Evolutionary conservation across 2,797 vertebrate species (phyloP), one percentile per base, ranked within the genome.

Genomic region (Chrosomus eos): DNA sequence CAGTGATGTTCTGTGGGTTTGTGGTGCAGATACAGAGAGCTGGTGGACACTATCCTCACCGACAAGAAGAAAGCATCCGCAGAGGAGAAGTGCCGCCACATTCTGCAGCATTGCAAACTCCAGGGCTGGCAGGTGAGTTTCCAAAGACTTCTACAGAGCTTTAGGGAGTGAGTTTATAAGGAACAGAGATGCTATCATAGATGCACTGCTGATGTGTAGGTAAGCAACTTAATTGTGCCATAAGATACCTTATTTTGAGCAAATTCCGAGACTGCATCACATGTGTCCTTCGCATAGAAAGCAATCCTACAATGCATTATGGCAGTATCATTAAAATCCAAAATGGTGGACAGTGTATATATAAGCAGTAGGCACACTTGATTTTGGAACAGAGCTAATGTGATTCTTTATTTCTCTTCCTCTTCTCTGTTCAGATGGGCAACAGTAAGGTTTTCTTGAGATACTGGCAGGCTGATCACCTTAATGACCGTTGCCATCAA

Each of bases 401-500:
- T 48, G 26, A 45, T 64, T 81, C 23, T 64, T n/a, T 45, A 3
- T 78, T 18, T 51, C 2, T 76, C 19, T 80, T 43, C 21, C 31
- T 71, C 23, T 14, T 40, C 2, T 36, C 31, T 2, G 28, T n/a
- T 81, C 33, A 99, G 98, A 96, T 98, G 92, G 97, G 97, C 89
- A 90, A 90, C 87, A 96, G 93, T 84, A 98, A 97, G 93, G 97
- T 99, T 82, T 98, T 99, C 91, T 94, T 99, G 88, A 97, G 97
- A 91, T 97, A 97, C 93, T 97, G 97, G 96, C 97, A 98, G 87
- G 96, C 96, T 36, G 97, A 97, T 92, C 97, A 99, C 91, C 96
- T 99, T 83, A 96, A 94, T 2, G 96, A 98, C 84, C 93, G 96
- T 92, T 97, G 97, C 91, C 95, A 96, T 90, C 97, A 97, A 90